Percentiles rank a stretch among this genome's conserved stretches.
Evolutionary conservation across 2,113 vertebrate genomes (phyloP).

Genomic region (Neopipo cinnamomea): DNA sequence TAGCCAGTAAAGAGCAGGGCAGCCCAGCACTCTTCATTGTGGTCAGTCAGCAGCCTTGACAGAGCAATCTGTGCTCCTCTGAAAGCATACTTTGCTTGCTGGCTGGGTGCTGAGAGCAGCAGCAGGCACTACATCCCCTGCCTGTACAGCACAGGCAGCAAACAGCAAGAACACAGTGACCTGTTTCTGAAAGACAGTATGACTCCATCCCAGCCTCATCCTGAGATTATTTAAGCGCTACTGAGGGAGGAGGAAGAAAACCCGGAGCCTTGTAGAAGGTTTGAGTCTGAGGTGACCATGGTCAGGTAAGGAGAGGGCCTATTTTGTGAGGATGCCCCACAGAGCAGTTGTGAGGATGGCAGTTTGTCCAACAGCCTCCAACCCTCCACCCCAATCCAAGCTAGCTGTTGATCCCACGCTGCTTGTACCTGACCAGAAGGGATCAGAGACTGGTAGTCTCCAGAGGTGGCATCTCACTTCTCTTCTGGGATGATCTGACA

Average conservation of each 20-base stretch:
- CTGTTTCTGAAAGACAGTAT: not conserved
- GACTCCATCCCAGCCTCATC: not conserved
- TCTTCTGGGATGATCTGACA: fast-evolving
- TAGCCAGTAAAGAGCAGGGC: not conserved
- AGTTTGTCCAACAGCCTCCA: not conserved
- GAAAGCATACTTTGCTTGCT: not conserved
- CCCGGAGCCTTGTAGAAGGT: not conserved
- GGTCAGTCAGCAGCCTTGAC: not conserved
- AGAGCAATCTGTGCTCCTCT: not conserved
- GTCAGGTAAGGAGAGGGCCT: not conserved
- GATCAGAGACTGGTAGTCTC: not conserved
- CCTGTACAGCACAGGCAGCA: not conserved
- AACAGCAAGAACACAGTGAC: not conserved
- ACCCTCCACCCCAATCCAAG: fast-evolving
- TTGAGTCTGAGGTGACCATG: not conserved
- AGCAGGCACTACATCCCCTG: not conserved
- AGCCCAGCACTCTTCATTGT: not conserved
- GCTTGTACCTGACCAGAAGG: not conserved
- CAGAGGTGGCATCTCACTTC: not conserved
- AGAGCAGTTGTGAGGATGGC: not conserved
- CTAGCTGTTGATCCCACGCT: not conserved
- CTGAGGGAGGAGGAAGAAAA: not conserved
- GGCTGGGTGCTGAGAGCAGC: not conserved
- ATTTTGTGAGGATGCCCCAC: not conserved
- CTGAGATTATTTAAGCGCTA: not conserved